Percentiles rank a stretch among this genome's conserved stretches.
These are phyloP conservation scores for Brevipalpus yothersi DNA, from an alignment of 1,140 invertebrate species.

Conservation along the genomic window DNA sequence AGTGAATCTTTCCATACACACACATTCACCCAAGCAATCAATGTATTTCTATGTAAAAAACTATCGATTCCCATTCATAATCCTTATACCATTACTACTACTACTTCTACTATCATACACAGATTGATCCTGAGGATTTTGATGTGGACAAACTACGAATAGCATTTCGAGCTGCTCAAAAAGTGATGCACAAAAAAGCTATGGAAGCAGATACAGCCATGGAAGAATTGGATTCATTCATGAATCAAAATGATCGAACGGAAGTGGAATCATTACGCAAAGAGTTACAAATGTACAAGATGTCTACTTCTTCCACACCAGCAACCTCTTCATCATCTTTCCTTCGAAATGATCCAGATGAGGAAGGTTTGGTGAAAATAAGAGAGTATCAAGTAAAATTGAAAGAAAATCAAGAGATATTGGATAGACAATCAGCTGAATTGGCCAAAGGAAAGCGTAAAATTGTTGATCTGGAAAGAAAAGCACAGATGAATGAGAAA, in stretches of 20 bases:
- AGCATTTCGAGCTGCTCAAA: constrained; percentile 2
- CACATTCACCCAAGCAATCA: background rate
- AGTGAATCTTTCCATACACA: background rate
- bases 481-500: background rate
- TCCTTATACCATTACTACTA: too few species aligned
- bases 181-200: constrained; percentile 3
- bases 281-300: background rate
- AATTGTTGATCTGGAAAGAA: background rate
- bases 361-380: background rate
- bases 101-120: background rate
- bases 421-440: background rate
- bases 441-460: background rate
- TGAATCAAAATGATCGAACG: background rate
- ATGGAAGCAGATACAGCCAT: constrained; percentile 4
- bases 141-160: background rate
- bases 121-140: background rate
- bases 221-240: constrained; percentile 5
- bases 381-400: background rate
- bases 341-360: background rate
- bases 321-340: background rate
- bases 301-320: background rate
- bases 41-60: background rate
- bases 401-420: background rate
- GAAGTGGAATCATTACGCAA: constrained; percentile 1
- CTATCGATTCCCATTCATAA: too few species aligned